phyloP scores from a whole-genome alignment of 2,888 invertebrate species.

The Yponomeuta malinellus region DNA sequence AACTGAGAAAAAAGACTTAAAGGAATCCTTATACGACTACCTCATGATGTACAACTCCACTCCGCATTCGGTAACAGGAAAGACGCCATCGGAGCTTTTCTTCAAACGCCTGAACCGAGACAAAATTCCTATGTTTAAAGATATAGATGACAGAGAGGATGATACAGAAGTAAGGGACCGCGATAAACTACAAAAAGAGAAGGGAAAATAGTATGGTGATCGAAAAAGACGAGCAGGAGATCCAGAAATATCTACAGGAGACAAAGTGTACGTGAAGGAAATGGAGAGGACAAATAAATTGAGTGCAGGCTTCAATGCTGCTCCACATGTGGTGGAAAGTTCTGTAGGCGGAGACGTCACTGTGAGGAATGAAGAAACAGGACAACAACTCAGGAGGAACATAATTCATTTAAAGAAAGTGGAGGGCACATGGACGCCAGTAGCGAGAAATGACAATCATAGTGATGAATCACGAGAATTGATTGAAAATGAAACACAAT shows the following conservation, averaged over 20 bases:
- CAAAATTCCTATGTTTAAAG: conserved; percentile 23
- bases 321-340: conserved; percentile 17
- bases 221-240: conserved; percentile 19
- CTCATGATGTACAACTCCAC: conserved; percentile 28
- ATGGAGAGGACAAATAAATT: conserved; percentile 19
- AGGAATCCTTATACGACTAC: conserved; percentile 20
- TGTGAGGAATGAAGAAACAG: conserved; percentile 20
- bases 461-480: no score
- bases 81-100: conserved; percentile 21
- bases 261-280: conserved; percentile 21
- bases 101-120: conserved; percentile 28
- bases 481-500: no score
- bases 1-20: conserved; percentile 23
- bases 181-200: conserved; percentile 22
- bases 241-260: conserved; percentile 16
- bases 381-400: conserved; percentile 20
- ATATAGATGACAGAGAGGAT: conserved; percentile 13
- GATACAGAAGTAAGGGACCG: conserved; percentile 21
- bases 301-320: conserved; percentile 18
- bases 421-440: conserved; percentile 20
- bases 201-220: conserved; percentile 23
- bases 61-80: conserved; percentile 29
- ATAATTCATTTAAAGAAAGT: conserved; percentile 21
- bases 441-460: not conserved
- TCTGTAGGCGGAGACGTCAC: conserved; percentile 17